Conservation (phyloP, 2,113 vertebrate species). For the Malurus cyaneus region DNA sequence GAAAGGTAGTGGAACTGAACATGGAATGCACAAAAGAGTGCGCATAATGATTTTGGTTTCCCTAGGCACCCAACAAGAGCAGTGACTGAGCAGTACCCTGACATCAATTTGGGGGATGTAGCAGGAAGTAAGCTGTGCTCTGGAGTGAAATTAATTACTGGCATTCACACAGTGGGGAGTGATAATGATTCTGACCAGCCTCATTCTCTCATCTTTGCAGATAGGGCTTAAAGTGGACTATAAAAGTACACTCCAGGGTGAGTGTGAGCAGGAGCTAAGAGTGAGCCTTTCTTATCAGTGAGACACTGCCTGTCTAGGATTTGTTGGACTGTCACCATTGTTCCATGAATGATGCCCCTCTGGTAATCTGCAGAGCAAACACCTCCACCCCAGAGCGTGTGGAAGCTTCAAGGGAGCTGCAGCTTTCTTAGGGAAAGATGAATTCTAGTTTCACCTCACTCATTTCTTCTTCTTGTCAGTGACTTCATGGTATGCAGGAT, state of each 20-base stretch:
- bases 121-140: background rate
- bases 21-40: too few relatives aligned
- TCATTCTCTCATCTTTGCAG: background rate
- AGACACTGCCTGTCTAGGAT: background rate
- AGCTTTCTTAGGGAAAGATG: background rate
- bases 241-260: background rate
- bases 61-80: background rate
- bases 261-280: background rate
- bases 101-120: background rate
- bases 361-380: background rate
- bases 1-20: background rate
- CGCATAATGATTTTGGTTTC: background rate
- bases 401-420: background rate
- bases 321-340: background rate
- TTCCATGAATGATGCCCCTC: background rate
- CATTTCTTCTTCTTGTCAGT: background rate
- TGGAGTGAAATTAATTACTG: background rate
- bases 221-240: background rate
- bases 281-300: background rate
- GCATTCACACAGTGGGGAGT: background rate
- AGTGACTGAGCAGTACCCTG: background rate
- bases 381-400: fast-evolving
- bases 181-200: background rate
- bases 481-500: background rate
- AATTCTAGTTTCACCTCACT: background rate